phyloP scores from a whole-genome alignment of 2,888 invertebrate species.

The Stenurella melanura region DNA sequence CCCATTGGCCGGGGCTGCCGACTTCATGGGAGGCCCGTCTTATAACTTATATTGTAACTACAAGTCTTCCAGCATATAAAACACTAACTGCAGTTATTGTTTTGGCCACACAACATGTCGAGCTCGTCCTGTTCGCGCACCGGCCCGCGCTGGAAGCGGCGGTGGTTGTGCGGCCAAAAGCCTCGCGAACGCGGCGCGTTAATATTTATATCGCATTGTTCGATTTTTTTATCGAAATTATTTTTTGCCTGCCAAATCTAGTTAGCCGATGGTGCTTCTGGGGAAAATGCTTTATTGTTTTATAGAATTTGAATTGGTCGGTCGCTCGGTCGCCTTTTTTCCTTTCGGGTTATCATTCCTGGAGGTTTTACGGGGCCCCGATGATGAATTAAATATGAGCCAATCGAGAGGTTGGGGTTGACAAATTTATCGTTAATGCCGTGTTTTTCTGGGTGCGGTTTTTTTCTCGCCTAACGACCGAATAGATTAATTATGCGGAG shows the following conservation, averaged over 20 bases:
- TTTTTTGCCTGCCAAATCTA: constrained; percentile 46
- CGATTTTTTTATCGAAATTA: constrained; percentile 45
- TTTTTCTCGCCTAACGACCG: background rate
- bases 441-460: background rate
- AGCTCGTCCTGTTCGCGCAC: constrained; percentile 48
- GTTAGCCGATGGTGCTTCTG: constrained; percentile 42
- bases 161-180: constrained; percentile 38
- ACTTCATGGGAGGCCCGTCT: constrained; percentile 66
- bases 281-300: constrained; percentile 14
- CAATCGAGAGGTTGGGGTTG: background rate
- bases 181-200: constrained; percentile 26
- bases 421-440: background rate
- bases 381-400: constrained; percentile 20
- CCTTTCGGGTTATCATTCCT: background rate
- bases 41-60: constrained; percentile 62
- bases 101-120: constrained; percentile 46
- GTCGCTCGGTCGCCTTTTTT: constrained; percentile 1
- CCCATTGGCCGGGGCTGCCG: constrained; percentile 63
- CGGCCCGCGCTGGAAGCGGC: constrained; percentile 31
- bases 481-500: background rate
- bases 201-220: constrained; percentile 51
- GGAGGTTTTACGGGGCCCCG: background rate
- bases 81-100: constrained; percentile 45
- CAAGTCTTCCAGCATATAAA: constrained; percentile 58
- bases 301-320: constrained; percentile 23